Conservation (phyloP, 2,888 invertebrate species). For the Cataglyphis cursor region DNA sequence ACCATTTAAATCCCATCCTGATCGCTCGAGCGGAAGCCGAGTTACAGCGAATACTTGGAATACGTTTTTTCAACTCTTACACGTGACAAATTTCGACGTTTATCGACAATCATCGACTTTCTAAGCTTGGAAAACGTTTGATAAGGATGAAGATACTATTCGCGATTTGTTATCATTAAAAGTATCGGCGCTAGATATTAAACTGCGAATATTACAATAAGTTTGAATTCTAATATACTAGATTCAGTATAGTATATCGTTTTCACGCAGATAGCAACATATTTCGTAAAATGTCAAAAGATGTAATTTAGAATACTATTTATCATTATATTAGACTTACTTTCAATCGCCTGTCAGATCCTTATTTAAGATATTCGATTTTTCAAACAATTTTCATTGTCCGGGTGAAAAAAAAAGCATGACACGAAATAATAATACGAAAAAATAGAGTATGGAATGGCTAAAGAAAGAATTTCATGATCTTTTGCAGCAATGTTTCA, state of each 20-base stretch:
- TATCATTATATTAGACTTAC: neutral
- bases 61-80: neutral
- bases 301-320: neutral
- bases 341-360: neutral
- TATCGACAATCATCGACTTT: slow-evolving; percentile 3
- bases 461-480: neutral
- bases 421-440: neutral
- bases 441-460: neutral
- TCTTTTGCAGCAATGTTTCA: neutral
- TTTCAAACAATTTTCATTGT: neutral
- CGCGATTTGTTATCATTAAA: neutral
- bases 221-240: neutral
- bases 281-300: neutral
- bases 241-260: neutral
- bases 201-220: neutral
- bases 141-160: neutral
- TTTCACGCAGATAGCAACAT: neutral
- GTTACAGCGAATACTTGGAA: slow-evolving; percentile 63
- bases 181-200: neutral
- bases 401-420: no score
- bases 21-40: slow-evolving; percentile 37
- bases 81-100: slow-evolving; percentile 1
- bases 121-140: rapidly evolving
- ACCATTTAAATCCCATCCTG: slow-evolving; percentile 69
- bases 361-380: neutral